Conservation (phyloP, 2,888 invertebrate species). For the Thymelicus acteon region DNA sequence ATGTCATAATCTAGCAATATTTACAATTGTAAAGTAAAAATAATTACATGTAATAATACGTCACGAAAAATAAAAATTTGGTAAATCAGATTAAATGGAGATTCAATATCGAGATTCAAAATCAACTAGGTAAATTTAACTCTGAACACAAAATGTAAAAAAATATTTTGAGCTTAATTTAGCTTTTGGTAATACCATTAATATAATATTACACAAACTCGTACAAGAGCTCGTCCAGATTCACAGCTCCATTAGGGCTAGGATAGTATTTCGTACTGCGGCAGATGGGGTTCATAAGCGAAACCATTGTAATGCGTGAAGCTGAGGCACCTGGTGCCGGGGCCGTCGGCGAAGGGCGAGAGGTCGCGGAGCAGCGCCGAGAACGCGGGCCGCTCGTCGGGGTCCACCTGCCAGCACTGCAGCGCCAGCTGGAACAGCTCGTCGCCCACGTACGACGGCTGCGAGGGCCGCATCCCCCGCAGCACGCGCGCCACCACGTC, state of each 20-base stretch:
- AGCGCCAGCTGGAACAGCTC: slow-evolving; percentile 92
- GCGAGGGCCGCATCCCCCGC: slow-evolving; percentile 89
- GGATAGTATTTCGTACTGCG: slow-evolving; percentile 74
- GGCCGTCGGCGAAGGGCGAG: slow-evolving; percentile 64
- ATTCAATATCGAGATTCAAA: slow-evolving; percentile 6
- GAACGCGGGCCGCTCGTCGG: slow-evolving; percentile 91
- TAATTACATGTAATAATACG: neutral
- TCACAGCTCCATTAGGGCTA: slow-evolving; percentile 46
- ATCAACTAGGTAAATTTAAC: neutral
- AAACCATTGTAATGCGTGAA: slow-evolving; percentile 79
- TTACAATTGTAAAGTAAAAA: neutral
- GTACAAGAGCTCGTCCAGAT: neutral
- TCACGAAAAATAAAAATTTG: neutral
- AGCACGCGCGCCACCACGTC: slow-evolving; percentile 88
- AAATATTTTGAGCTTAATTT: neutral
- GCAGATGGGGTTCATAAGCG: slow-evolving; percentile 73
- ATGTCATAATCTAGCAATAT: slow-evolving; percentile 1
- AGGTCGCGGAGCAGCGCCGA: slow-evolving; percentile 82
- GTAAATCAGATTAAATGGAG: neutral
- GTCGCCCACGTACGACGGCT: slow-evolving; percentile 90
- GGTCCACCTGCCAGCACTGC: slow-evolving; percentile 93
- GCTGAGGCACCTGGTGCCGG: slow-evolving; percentile 67
- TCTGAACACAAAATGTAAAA: neutral
- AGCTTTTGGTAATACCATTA: too few relatives aligned
- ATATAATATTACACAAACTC: too few relatives aligned